Evolutionary conservation across 1,140 invertebrate genomes (phyloP), one percentile per base, ranked within the genome.

Genomic region (Drosophila busckii): DNA sequence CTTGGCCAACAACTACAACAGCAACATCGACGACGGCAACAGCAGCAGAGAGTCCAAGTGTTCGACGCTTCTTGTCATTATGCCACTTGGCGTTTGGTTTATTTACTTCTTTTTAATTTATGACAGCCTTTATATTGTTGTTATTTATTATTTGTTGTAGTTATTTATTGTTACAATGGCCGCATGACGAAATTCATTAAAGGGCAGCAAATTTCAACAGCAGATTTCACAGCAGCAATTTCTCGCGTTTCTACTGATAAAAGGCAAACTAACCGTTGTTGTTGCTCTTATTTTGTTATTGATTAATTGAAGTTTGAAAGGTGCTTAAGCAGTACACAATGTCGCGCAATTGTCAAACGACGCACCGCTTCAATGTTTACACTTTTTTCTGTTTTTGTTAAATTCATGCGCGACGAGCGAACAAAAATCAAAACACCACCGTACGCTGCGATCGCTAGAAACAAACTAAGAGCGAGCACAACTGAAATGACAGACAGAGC

Each of bases 231-330:
- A 41, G 19, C 17, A 4, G 19, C 26, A 34, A 22, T 17, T 31
- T 5, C 10, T 25, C 15, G 12, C 16, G 35, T 29, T 20, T 26
- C 42, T 17, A 37, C 16, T 28, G 15, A 17, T 26, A 35, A 20
- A 10, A 40, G 20, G 5, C 23, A 31, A 22, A 25, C 38, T 60
- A 52, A 60, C 22, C 48, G 48, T 45, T 45, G 31, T 45, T 37
- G 37, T 19, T 32, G 28, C 40, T 13, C 56, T 28, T 48, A 13
- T 44, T 49, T 48, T 28, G 31, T 68, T 67, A 61, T 82, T 73
- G 64, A 82, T 82, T 65, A 82, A 82, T 82, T 69, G 75, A 58
- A 78, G 73, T 65, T 80, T 45, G 31, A 68, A 80, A 71, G 62
- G 73, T 76, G 71, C 58, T 73, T 73, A 59, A 56, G 32, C 45